A percentile compares a stretch with the other conserved stretches of the same genome.
These are phyloP conservation scores for Maccullochella peelii DNA, from an alignment of 2,113 vertebrate species.

Conservation along the genomic window DNA sequence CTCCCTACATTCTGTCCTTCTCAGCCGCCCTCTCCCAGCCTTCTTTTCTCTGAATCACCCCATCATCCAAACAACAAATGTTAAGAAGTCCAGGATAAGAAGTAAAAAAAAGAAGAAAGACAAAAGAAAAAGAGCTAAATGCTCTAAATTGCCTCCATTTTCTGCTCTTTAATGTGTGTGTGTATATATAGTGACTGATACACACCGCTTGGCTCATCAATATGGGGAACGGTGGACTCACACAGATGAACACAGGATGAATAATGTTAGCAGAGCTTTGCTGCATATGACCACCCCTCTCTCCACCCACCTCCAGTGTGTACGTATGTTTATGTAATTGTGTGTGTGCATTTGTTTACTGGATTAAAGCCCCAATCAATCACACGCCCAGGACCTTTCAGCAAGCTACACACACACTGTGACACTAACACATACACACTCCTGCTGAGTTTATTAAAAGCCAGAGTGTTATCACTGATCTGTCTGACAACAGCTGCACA, in stretches of 20 bases:
- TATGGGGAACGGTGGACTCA: conserved; percentile 49
- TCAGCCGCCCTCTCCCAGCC: conserved; percentile 42
- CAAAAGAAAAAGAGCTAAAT: not conserved
- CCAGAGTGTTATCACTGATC: conserved; percentile 67
- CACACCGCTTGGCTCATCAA: conserved; percentile 60
- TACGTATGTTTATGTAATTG: conserved; percentile 4
- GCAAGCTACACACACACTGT: conserved; percentile 44
- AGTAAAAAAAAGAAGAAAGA: not conserved
- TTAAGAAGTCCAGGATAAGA: not conserved
- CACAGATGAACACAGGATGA: conserved; percentile 65
- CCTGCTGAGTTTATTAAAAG: conserved; percentile 70
- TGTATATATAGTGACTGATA: conserved; percentile 59
- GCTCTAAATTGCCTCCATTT: conserved; percentile 24
- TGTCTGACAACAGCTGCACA: conserved; percentile 60
- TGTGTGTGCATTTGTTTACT: conserved; percentile 49
- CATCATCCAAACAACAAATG: conserved; percentile 16
- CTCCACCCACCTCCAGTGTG: conserved; percentile 44
- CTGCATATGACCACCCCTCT: conserved; percentile 55
- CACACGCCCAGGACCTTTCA: conserved; percentile 67
- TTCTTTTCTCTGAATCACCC: conserved; percentile 46
- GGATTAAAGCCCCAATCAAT: conserved; percentile 71
- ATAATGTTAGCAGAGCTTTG: conserved; percentile 69
- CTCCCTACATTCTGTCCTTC: conserved; percentile 40
- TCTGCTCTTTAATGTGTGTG: not conserved
- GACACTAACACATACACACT: conserved; percentile 38